Evolutionary conservation across 2,797 vertebrate species (phyloP).

Genomic region (Fratercula arctica): DNA sequence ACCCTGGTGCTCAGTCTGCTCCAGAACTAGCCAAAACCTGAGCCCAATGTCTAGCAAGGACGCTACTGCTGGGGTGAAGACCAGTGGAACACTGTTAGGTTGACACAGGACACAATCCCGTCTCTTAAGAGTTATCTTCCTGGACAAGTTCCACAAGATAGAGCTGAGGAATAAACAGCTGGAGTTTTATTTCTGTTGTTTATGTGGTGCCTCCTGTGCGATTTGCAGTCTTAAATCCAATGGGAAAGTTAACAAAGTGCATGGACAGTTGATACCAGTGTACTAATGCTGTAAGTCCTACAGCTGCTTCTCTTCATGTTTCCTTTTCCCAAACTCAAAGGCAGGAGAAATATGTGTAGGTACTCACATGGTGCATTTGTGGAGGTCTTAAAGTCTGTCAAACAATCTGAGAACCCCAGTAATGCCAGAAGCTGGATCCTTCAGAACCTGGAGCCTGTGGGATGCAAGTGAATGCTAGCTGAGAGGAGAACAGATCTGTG

Average conservation of each 20-base stretch:
- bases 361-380: neutral
- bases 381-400: neutral
- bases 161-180: neutral
- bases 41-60: neutral
- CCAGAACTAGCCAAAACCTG: neutral
- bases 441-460: neutral
- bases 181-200: neutral
- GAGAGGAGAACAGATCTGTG: neutral
- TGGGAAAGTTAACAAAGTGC: neutral
- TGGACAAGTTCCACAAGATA: neutral
- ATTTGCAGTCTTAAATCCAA: neutral
- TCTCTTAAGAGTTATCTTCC: neutral
- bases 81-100: neutral
- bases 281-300: neutral
- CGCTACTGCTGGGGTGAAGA: neutral
- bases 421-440: neutral
- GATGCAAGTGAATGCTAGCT: neutral
- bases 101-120: neutral
- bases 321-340: neutral
- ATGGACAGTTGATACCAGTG: neutral
- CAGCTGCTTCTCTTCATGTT: neutral
- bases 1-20: neutral
- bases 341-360: neutral
- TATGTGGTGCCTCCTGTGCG: neutral
- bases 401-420: neutral